A percentile compares a stretch with the other conserved stretches of the same genome.
Evolutionary conservation across 2,113 vertebrate species (phyloP).

Genomic region (Cyanoderma ruficeps): DNA sequence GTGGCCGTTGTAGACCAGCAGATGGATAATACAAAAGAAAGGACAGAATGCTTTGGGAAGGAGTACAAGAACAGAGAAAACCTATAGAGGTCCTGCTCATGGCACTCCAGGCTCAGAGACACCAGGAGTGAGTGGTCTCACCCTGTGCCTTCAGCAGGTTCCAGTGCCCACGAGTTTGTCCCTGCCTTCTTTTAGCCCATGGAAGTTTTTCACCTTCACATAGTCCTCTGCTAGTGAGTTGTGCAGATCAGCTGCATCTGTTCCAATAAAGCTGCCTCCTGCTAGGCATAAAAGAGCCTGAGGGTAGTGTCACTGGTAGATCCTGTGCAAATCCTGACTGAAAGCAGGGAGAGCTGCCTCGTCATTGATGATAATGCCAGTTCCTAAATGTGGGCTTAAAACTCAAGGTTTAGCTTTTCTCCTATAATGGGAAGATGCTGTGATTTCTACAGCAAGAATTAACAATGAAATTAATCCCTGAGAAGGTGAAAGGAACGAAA

Average conservation of each 20-base stretch:
- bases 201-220: neutral
- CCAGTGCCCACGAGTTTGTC: neutral
- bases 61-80: neutral
- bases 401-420: fast-evolving
- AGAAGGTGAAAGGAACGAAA: neutral
- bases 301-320: neutral
- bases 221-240: neutral
- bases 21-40: neutral
- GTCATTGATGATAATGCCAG: neutral
- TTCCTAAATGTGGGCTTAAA: neutral
- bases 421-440: neutral
- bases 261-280: neutral
- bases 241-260: neutral
- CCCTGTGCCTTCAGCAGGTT: neutral
- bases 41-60: neutral
- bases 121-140: neutral
- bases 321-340: neutral
- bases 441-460: neutral
- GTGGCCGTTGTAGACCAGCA: neutral
- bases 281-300: neutral
- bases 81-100: fast-evolving
- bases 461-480: neutral
- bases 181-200: neutral
- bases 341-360: neutral
- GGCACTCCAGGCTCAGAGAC: neutral